These are phyloP conservation scores for Vanessa tameamea DNA, from an alignment of 1,140 invertebrate species.

Conservation along the genomic window DNA sequence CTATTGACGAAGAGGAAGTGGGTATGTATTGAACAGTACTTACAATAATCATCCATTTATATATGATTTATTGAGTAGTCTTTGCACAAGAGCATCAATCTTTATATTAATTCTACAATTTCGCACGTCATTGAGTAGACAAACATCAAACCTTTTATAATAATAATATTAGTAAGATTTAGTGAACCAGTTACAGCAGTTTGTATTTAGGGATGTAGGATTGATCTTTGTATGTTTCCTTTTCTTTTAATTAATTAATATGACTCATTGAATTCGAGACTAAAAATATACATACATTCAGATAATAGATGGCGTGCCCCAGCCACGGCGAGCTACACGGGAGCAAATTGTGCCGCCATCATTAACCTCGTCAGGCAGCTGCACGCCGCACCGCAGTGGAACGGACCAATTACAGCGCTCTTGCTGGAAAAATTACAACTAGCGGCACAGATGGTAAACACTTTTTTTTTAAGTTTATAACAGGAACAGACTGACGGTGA, in stretches of 20 bases:
- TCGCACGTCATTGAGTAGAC: too few species aligned
- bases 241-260: background rate
- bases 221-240: too few species aligned
- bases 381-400: constrained; percentile 67
- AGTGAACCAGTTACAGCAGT: background rate
- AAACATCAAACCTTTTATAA: too few species aligned
- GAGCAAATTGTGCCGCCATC: constrained; percentile 60
- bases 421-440: constrained; percentile 67
- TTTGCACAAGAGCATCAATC: too few species aligned
- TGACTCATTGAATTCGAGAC: background rate
- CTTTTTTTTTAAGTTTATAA: too few species aligned
- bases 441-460: constrained; percentile 65
- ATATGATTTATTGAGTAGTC: too few species aligned
- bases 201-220: too few species aligned
- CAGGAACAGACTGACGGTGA: background rate
- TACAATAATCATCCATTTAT: background rate
- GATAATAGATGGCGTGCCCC: constrained; percentile 75
- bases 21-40: constrained; percentile 39
- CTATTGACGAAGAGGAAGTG: constrained; percentile 58
- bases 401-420: constrained; percentile 57
- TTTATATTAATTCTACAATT: too few species aligned
- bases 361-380: constrained; percentile 60
- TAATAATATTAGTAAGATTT: background rate
- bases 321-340: constrained; percentile 72
- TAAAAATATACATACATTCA: constrained; percentile 28